Conservation (phyloP, 2,797 vertebrate genomes). For the Helarctos malayanus region DNA sequence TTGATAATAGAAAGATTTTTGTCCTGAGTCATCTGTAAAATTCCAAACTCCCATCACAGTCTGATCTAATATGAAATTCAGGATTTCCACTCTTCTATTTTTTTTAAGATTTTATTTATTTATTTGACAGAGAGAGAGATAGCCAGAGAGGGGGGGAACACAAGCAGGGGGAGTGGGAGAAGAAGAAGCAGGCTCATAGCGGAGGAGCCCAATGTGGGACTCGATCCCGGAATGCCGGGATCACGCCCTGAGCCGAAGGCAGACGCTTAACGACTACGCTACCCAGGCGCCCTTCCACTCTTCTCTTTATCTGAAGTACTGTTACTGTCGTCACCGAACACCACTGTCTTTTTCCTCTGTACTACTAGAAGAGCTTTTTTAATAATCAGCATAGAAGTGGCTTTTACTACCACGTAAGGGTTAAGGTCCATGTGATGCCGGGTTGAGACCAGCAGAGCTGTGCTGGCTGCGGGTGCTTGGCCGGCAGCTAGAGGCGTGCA, state of each 20-base stretch:
- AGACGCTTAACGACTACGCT: too few species aligned
- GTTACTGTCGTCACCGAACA: background rate
- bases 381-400: background rate
- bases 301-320: background rate
- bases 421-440: background rate
- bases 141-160: too few species aligned
- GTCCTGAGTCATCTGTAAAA: constrained; percentile 1
- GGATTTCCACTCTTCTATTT: background rate
- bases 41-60: constrained; percentile 4
- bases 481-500: too few species aligned
- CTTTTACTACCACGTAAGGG: background rate
- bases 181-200: too few species aligned
- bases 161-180: too few species aligned
- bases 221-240: too few species aligned
- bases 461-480: rapidly evolving
- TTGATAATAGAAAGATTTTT: background rate
- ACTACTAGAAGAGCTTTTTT: background rate
- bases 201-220: too few species aligned
- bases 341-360: background rate
- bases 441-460: background rate
- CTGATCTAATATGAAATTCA: constrained; percentile 32
- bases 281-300: too few species aligned
- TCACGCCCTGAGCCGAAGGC: too few species aligned
- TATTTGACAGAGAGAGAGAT: too few species aligned
- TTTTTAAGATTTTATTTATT: too few species aligned